A percentile compares a stretch with the other conserved stretches of the same genome.
phyloP scores from a whole-genome alignment of 2,888 invertebrate genomes.

The Parnassius mnemosyne region DNA sequence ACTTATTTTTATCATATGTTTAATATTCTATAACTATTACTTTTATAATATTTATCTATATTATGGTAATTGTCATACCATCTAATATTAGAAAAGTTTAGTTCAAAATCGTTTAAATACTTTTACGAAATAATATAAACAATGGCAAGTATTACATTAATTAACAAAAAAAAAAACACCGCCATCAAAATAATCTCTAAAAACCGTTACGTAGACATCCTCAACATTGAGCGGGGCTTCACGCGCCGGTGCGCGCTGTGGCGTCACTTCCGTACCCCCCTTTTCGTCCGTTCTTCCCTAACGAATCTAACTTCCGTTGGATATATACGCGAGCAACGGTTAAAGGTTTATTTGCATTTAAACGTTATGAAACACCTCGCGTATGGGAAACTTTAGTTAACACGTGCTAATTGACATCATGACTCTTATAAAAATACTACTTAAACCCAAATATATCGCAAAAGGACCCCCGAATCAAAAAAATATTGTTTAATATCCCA shows the following conservation, averaged over 20 bases:
- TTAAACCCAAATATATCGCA: too few relatives aligned
- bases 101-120: too few relatives aligned
- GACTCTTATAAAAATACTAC: too few relatives aligned
- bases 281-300: slow-evolving; percentile 4
- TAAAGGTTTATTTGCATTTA: slow-evolving; percentile 23
- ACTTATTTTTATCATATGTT: too few relatives aligned
- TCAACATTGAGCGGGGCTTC: slow-evolving; percentile 26
- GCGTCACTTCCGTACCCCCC: slow-evolving; percentile 40
- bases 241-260: slow-evolving; percentile 37
- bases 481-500: too few relatives aligned
- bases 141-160: slow-evolving; percentile 1
- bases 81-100: too few relatives aligned
- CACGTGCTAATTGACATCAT: background rate
- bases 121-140: too few relatives aligned
- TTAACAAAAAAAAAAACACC: slow-evolving; percentile 18
- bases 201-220: slow-evolving; percentile 20
- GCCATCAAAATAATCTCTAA: slow-evolving; percentile 16
- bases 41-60: too few relatives aligned
- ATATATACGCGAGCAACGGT: slow-evolving; percentile 11
- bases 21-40: too few relatives aligned
- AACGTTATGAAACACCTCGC: slow-evolving; percentile 10
- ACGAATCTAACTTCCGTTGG: slow-evolving; percentile 32
- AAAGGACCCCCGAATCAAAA: too few relatives aligned
- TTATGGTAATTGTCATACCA: too few relatives aligned
- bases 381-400: slow-evolving; percentile 9